A percentile compares a stretch with the other conserved stretches of the same genome.
Evolutionary conservation across 2,888 invertebrate genomes (phyloP).

Genomic region (Masnerella sp.): DNA sequence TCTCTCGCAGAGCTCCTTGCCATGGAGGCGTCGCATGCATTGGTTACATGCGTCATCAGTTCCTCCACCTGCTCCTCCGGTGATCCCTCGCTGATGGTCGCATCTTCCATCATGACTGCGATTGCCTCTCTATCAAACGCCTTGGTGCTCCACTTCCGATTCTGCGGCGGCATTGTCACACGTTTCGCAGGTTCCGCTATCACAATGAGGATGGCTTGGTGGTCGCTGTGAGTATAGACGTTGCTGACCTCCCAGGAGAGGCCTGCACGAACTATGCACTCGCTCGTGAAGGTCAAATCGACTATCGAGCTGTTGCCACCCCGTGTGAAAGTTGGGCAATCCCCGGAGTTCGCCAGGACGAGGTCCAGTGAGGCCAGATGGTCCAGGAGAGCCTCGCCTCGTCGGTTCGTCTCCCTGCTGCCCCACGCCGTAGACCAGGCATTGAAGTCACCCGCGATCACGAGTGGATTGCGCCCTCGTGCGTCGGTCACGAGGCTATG

Average conservation of each 20-base stretch:
- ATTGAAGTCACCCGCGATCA: not conserved
- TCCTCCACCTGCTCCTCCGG: not conserved
- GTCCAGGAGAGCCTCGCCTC: not conserved
- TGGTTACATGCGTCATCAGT: not conserved
- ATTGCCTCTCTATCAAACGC: not conserved
- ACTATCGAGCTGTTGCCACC: not conserved
- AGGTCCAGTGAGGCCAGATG: not conserved
- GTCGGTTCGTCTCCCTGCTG: not conserved
- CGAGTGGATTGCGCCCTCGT: not conserved
- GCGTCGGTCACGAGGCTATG: not conserved
- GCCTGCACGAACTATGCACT: not conserved
- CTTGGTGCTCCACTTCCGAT: no score
- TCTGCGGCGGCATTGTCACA: not conserved
- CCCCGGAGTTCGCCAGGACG: slow-evolving; percentile 1
- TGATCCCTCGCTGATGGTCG: not conserved
- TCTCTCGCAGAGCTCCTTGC: not conserved
- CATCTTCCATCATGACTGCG: not conserved
- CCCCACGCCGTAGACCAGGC: not conserved
- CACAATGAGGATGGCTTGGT: slow-evolving; percentile 5
- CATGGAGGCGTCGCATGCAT: not conserved
- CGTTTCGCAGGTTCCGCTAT: not conserved
- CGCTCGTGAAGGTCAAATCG: slow-evolving; percentile 6
- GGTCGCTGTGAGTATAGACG: slow-evolving; percentile 1
- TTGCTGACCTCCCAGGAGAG: not conserved
- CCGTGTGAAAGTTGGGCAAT: slow-evolving; percentile 4